Evolutionary conservation across 2,797 vertebrate genomes (phyloP).

Genomic region (Alca torda): DNA sequence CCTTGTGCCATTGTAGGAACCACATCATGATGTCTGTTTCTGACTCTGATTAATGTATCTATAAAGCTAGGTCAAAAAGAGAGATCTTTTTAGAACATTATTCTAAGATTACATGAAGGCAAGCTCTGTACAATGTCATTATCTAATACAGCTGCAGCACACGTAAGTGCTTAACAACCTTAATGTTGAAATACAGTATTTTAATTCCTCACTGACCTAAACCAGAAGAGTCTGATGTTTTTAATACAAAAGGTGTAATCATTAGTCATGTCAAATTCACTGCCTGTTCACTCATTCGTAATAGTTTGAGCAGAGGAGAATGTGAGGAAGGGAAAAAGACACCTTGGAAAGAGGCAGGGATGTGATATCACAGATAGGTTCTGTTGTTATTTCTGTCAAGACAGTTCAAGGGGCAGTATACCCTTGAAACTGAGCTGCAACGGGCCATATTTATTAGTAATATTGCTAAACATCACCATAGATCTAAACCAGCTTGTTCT

Average conservation of each 20-base stretch:
- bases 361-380: neutral
- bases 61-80: slow-evolving; percentile 82
- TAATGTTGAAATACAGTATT: neutral
- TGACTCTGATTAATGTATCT: slow-evolving; percentile 87
- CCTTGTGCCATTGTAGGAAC: slow-evolving; percentile 98
- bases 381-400: neutral
- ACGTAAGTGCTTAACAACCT: neutral
- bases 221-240: neutral
- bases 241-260: neutral
- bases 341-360: neutral
- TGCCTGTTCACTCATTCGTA: neutral
- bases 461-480: neutral
- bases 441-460: neutral
- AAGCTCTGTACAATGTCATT: neutral
- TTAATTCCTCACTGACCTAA: neutral
- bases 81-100: neutral
- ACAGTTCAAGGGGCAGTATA: neutral
- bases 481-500: neutral
- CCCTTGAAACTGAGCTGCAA: neutral
- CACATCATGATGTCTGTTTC: slow-evolving; percentile 94
- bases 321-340: neutral
- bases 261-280: neutral
- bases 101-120: neutral
- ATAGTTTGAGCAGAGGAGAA: neutral
- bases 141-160: neutral